Percentiles rank a stretch among this genome's conserved stretches.
Evolutionary conservation across 1,140 invertebrate genomes (phyloP).

Genomic region (Drosophila tropicalis): DNA sequence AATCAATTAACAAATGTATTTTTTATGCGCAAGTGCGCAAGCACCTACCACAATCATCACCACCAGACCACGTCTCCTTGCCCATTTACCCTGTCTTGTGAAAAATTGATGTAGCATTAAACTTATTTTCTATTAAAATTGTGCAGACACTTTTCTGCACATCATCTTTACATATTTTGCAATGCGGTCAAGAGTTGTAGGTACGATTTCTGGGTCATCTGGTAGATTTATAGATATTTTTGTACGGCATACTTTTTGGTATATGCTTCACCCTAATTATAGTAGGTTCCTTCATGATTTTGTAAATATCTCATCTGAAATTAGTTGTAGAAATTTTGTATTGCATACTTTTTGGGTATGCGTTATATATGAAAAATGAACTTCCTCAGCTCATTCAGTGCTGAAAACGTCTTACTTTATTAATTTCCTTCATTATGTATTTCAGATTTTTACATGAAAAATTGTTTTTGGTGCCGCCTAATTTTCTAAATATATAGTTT

Average conservation of each 20-base stretch:
- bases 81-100: neutral
- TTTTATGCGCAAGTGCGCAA: conserved; percentile 19
- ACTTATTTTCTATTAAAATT: conserved; percentile 4
- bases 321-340: conserved; percentile 1
- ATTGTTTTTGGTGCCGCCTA: conserved; percentile 22
- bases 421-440: neutral
- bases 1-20: conserved; percentile 37
- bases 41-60: conserved; percentile 9
- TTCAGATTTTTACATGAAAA: conserved; percentile 21
- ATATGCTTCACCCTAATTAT: neutral
- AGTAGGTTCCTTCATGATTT: neutral
- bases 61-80: neutral
- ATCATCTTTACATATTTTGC: neutral
- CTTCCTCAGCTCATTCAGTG: neutral
- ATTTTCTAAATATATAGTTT: neutral
- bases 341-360: conserved; percentile 8
- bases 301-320: neutral
- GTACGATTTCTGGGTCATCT: neutral
- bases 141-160: neutral
- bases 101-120: neutral
- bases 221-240: neutral
- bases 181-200: neutral
- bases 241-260: conserved; percentile 6
- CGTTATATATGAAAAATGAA: neutral
- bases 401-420: conserved; percentile 17